Percentiles rank a stretch among this genome's conserved stretches.
These are phyloP conservation scores for Morpho deidamia DNA, from an alignment of 2,888 invertebrate genomes.

Conservation along the genomic window DNA sequence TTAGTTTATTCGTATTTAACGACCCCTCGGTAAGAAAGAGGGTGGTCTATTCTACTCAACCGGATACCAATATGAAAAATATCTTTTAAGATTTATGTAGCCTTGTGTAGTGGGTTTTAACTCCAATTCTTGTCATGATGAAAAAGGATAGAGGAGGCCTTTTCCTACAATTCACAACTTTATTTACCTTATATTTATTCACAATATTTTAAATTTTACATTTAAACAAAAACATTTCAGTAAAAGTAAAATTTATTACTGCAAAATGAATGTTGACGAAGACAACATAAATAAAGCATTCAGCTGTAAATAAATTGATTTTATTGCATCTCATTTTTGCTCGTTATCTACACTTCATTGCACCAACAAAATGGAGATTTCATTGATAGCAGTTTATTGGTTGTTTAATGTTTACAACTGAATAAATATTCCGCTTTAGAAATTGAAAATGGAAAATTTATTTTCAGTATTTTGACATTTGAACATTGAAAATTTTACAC, in stretches of 20 bases:
- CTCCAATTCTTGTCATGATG: too few species aligned
- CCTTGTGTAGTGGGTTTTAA: too few species aligned
- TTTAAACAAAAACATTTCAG: too few species aligned
- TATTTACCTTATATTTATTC: too few species aligned
- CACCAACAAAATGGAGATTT: constrained; percentile 16
- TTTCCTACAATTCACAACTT: too few species aligned
- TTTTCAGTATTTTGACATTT: background rate
- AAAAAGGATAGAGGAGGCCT: too few species aligned
- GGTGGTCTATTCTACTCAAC: too few species aligned
- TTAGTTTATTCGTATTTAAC: too few species aligned
- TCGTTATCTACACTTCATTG: constrained; percentile 20
- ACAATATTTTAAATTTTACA: too few species aligned
- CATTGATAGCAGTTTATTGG: constrained; percentile 16
- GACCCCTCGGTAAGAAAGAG: too few species aligned
- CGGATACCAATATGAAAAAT: too few species aligned
- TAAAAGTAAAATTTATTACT: background rate
- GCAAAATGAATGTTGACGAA: constrained; percentile 2
- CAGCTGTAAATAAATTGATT: constrained; percentile 18
- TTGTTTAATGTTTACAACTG: constrained; percentile 8
- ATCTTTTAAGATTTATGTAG: too few species aligned
- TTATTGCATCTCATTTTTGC: constrained; percentile 20
- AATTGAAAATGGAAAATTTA: background rate
- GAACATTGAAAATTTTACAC: background rate
- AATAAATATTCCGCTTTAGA: constrained; percentile 4
- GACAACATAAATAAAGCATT: constrained; percentile 25